Evolutionary conservation across 2,888 invertebrate species (phyloP).

Genomic region (Conchocele bisecta): DNA sequence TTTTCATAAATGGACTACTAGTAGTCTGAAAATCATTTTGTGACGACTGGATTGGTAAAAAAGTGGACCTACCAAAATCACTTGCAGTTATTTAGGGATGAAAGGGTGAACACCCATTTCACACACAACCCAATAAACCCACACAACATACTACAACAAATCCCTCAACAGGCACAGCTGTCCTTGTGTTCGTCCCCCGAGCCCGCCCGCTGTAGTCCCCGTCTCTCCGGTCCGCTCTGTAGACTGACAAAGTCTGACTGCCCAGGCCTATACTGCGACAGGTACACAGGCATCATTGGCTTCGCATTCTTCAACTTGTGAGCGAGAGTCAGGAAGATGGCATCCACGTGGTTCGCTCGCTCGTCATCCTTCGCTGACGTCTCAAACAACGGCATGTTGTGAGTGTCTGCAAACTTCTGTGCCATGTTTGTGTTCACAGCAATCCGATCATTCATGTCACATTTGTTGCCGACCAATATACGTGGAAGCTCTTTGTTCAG

Average conservation of each 20-base stretch:
- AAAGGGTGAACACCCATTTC: too few species aligned
- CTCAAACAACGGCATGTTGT: conserved; percentile 91
- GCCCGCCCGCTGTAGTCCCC: conserved; percentile 67
- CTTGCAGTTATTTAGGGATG: too few species aligned
- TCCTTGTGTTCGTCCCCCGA: conserved; percentile 62
- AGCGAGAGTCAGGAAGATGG: conserved; percentile 92
- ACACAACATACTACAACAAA: too few species aligned
- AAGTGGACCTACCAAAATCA: too few species aligned
- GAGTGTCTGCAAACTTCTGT: conserved; percentile 85
- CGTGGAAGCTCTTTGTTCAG: conserved; percentile 87
- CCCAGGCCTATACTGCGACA: conserved; percentile 56
- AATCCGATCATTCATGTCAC: conserved; percentile 86
- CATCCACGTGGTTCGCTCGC: conserved; percentile 90
- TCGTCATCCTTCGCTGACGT: conserved; percentile 91
- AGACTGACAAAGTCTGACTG: conserved; percentile 66
- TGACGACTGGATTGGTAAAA: too few species aligned
- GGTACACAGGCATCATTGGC: conserved; percentile 84
- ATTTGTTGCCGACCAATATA: conserved; percentile 91
- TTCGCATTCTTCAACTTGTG: conserved; percentile 89
- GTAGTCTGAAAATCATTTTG: too few species aligned
- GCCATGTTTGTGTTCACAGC: conserved; percentile 89
- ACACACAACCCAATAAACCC: too few species aligned
- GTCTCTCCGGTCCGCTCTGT: conserved; percentile 64
- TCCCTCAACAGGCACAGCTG: conserved; percentile 74
- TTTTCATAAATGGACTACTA: too few species aligned